Conservation (phyloP, 2,888 invertebrate genomes). For the Lithophane ornitopus region DNA sequence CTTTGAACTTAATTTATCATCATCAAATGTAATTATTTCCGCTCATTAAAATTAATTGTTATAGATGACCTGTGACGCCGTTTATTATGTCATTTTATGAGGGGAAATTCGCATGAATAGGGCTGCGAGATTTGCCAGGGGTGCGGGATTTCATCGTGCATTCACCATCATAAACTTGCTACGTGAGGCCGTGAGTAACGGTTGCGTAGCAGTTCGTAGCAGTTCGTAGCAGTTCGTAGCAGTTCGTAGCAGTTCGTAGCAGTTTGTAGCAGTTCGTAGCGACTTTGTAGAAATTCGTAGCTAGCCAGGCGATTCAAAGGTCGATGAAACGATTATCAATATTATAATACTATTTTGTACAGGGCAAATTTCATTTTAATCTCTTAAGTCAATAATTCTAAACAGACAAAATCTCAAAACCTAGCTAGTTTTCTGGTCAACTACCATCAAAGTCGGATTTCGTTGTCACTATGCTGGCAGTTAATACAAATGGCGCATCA, state of each 20-base stretch:
- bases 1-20: conserved; percentile 17
- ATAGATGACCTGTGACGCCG: background rate
- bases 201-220: background rate
- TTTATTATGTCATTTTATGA: conserved; percentile 1
- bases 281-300: conserved; percentile 16
- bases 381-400: background rate
- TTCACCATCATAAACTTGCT: background rate
- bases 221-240: no score
- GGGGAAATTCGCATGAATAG: background rate
- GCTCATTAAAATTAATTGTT: conserved; percentile 19
- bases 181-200: background rate
- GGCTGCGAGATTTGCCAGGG: background rate
- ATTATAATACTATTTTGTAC: no score
- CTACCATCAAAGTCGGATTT: background rate
- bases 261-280: conserved; percentile 1
- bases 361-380: background rate
- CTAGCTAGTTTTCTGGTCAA: background rate
- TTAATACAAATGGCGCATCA: background rate
- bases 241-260: no score
- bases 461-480: background rate
- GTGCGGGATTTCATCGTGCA: background rate
- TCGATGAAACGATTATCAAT: background rate
- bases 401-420: background rate
- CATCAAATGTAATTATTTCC: conserved; percentile 14
- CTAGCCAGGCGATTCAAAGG: background rate